Conservation (phyloP, 2,113 vertebrate species). For the Progne subis region DNA sequence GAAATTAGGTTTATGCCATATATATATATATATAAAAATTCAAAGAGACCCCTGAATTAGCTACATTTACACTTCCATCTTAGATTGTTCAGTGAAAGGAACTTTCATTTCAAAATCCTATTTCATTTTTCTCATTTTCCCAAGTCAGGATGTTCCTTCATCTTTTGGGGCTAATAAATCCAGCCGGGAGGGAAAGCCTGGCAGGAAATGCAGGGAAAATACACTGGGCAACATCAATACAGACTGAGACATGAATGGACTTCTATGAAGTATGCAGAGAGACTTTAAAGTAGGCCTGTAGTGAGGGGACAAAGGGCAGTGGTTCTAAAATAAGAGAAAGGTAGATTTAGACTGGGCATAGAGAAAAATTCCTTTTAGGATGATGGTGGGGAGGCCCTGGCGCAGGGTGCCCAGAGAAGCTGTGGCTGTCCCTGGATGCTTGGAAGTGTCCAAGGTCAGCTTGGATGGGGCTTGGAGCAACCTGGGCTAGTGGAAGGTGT, state of each 20-base stretch:
- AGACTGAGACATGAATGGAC: background rate
- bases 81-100: background rate
- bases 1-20: background rate
- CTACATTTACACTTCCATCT: background rate
- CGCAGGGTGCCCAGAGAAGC: no score
- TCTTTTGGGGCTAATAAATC: background rate
- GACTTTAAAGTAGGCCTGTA: background rate
- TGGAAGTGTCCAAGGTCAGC: background rate
- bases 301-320: background rate
- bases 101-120: background rate
- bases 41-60: background rate
- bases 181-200: background rate
- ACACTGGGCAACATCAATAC: background rate
- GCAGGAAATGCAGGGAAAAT: background rate
- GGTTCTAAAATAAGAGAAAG: background rate
- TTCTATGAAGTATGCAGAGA: background rate
- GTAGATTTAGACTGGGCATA: background rate
- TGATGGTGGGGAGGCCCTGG: background rate
- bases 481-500: rapidly evolving
- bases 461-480: rapidly evolving
- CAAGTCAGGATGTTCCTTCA: background rate
- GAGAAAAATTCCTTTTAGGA: background rate
- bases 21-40: no score
- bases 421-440: background rate
- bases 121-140: background rate